Evolutionary conservation across 2,797 vertebrate species (phyloP).

Genomic region (Enteromius thamalakanensis): DNA sequence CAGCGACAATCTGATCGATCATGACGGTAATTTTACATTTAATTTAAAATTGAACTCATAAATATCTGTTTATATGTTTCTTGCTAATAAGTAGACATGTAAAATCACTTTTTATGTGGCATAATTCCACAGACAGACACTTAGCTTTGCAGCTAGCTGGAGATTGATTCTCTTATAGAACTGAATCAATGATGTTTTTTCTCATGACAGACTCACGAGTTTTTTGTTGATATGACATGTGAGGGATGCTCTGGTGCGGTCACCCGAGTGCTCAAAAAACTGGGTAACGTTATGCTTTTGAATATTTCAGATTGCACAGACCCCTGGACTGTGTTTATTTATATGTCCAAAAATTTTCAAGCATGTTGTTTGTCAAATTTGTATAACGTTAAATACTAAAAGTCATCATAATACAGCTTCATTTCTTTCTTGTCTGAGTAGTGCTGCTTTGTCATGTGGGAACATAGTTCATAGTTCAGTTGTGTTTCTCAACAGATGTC

Average conservation of each 20-base stretch:
- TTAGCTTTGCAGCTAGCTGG: conserved; percentile 27
- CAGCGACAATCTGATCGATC: background rate
- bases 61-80: background rate
- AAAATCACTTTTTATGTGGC: background rate
- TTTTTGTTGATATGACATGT: conserved; percentile 95
- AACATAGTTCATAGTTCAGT: background rate
- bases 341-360: background rate
- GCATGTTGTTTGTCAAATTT: background rate
- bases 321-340: background rate
- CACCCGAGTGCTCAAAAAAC: conserved; percentile 85
- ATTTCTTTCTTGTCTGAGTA: background rate
- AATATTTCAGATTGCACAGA: background rate
- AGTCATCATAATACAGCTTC: background rate
- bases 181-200: background rate
- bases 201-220: conserved; percentile 89
- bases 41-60: background rate
- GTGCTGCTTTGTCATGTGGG: background rate
- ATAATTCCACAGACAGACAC: background rate
- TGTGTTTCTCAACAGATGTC: conserved; percentile 76
- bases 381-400: background rate
- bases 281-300: conserved; percentile 66
- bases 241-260: conserved; percentile 91
- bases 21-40: conserved; percentile 40
- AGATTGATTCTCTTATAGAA: background rate
- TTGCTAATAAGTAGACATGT: background rate